phyloP scores from a whole-genome alignment of 2,113 vertebrate genomes.

The Triplophysa dalaica region DNA sequence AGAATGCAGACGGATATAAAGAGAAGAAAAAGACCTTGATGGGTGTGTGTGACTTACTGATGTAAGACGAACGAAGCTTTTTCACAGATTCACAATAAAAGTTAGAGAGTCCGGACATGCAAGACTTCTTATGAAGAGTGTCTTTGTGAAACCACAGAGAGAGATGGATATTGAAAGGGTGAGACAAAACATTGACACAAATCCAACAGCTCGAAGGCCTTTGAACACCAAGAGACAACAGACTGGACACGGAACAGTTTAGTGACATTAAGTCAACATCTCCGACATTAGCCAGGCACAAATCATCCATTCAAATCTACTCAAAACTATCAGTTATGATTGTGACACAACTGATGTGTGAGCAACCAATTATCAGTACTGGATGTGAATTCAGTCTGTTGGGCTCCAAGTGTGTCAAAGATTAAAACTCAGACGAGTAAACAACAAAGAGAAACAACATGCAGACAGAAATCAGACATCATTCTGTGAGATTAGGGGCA shows the following conservation, averaged over 20 bases:
- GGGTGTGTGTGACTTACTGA: conserved; percentile 84
- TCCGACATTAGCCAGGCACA: too few relatives aligned
- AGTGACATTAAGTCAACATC: background rate
- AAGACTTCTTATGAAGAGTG: conserved; percentile 82
- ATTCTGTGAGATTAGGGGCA: conserved; percentile 22
- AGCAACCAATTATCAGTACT: too few relatives aligned
- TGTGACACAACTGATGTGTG: too few relatives aligned
- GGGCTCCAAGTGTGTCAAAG: conserved; percentile 23
- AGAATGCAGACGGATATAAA: conserved; percentile 26
- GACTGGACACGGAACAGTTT: conserved; percentile 28
- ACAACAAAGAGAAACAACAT: conserved; percentile 39
- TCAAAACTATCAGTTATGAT: too few relatives aligned
- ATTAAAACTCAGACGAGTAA: conserved; percentile 47
- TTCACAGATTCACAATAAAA: conserved; percentile 87
- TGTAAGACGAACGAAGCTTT: conserved; percentile 84
- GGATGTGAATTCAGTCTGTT: conserved; percentile 22
- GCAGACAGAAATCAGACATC: conserved; percentile 1
- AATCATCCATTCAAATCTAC: too few relatives aligned
- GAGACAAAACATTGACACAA: conserved; percentile 73
- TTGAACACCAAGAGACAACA: conserved; percentile 48
- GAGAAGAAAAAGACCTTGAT: conserved; percentile 31
- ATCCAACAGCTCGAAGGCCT: conserved; percentile 44
- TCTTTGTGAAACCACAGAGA: conserved; percentile 83
- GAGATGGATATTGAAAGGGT: conserved; percentile 60
- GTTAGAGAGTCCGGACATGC: conserved; percentile 76